Percentiles rank a stretch among this genome's conserved stretches.
These are phyloP conservation scores for Cryptoblepharus egeriae DNA, from an alignment of 2,797 vertebrate species.

Conservation along the genomic window DNA sequence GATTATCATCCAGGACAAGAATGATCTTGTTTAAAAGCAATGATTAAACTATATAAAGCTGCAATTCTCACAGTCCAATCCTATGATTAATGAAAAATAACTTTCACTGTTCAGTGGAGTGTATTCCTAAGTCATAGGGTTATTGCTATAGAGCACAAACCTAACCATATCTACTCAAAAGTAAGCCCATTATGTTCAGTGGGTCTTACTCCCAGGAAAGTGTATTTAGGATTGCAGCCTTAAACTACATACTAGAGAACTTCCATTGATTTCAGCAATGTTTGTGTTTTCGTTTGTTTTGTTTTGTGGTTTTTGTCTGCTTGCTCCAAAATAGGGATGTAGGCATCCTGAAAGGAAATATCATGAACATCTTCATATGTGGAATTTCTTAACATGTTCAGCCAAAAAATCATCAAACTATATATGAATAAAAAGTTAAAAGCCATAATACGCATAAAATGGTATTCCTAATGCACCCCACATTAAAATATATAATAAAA, in stretches of 20 bases:
- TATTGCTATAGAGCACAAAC: no score
- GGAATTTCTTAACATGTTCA: background rate
- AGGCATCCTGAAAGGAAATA: background rate
- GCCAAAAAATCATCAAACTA: background rate
- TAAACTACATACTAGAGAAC: background rate
- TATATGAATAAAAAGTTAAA: background rate
- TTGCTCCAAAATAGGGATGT: background rate
- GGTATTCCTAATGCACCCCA: background rate
- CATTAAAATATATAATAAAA: background rate
- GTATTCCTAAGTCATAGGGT: background rate
- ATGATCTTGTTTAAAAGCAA: conserved; percentile 41
- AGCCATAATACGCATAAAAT: background rate
- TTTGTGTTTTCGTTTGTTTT: background rate
- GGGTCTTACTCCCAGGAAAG: no score
- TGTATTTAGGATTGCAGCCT: background rate
- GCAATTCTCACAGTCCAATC: background rate
- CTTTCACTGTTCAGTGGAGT: background rate
- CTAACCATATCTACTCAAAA: no score
- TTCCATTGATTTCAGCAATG: background rate
- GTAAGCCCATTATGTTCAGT: no score
- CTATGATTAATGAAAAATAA: background rate
- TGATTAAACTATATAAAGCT: background rate
- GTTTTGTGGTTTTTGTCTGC: no score
- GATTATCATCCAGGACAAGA: conserved; percentile 44
- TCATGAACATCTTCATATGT: background rate